Conservation (phyloP, 2,797 vertebrate genomes). For the Epinephelus malabaricus region DNA sequence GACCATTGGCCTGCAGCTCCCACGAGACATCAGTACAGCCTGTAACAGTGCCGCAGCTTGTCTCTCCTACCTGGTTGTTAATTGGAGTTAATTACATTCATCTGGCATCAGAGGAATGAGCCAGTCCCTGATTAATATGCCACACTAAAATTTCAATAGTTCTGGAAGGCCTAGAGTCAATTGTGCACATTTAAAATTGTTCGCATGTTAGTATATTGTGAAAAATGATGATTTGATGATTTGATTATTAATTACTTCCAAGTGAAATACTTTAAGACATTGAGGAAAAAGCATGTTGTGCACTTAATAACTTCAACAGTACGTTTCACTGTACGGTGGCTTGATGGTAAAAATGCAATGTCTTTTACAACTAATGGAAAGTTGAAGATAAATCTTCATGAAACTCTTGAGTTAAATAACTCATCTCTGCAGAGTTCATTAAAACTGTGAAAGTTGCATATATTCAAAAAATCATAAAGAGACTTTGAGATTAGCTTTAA, state of each 20-base stretch:
- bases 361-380: background rate
- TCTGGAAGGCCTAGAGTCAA: background rate
- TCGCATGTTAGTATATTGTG: background rate
- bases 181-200: background rate
- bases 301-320: background rate
- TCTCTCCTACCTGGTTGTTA: conserved; percentile 12
- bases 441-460: background rate
- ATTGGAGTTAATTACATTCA: conserved; percentile 29
- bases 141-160: background rate
- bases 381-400: background rate
- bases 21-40: background rate
- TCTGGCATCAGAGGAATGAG: conserved; percentile 6
- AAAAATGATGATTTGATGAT: background rate
- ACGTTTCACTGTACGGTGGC: background rate
- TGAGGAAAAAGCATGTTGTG: too few species aligned
- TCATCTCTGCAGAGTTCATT: background rate
- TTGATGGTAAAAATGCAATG: background rate
- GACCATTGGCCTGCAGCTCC: background rate
- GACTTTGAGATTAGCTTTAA: background rate
- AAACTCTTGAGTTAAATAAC: background rate
- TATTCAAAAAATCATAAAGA: background rate
- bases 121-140: conserved; percentile 14
- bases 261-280: background rate
- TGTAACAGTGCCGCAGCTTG: background rate
- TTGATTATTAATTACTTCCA: background rate